Conservation (phyloP, 2,888 invertebrate species). For the Nebria brevicollis region DNA sequence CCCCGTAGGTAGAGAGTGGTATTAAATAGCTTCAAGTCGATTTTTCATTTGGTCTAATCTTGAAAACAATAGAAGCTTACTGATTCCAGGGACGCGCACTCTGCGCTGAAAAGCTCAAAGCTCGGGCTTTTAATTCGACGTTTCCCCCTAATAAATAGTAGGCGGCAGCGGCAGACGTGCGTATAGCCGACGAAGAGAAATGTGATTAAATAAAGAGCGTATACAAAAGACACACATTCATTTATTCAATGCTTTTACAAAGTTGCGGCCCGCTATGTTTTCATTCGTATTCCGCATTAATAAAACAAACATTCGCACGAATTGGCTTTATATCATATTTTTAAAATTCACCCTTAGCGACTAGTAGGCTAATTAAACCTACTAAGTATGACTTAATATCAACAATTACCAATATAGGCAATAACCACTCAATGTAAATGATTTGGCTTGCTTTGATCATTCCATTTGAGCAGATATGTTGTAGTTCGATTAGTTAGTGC, state of each 20-base stretch:
- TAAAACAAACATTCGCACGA: no score
- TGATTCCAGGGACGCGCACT: not conserved
- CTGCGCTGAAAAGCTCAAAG: slow-evolving; percentile 37
- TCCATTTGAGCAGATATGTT: slow-evolving; percentile 11
- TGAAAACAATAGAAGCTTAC: slow-evolving; percentile 35
- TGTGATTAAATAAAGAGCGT: slow-evolving; percentile 36
- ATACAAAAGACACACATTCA: slow-evolving; percentile 8
- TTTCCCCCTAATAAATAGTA: slow-evolving; percentile 41
- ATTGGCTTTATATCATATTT: no score
- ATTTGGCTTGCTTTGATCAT: slow-evolving; percentile 21
- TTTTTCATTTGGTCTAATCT: slow-evolving; percentile 29
- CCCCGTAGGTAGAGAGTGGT: not conserved
- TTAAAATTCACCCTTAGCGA: not conserved
- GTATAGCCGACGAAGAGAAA: slow-evolving; percentile 26
- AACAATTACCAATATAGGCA: not conserved
- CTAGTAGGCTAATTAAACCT: not conserved
- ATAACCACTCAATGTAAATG: slow-evolving; percentile 13
- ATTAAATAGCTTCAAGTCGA: slow-evolving; percentile 24
- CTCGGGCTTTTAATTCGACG: slow-evolving; percentile 39
- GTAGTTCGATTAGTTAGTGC: slow-evolving; percentile 15
- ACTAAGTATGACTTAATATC: not conserved
- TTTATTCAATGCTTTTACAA: not conserved
- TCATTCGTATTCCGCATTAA: not conserved
- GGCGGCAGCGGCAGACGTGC: slow-evolving; percentile 3
- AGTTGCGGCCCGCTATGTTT: not conserved